Percentiles rank a stretch among this genome's conserved stretches.
These are phyloP conservation scores for Chiridota heheva DNA, from an alignment of 35 echinoderm and acorn worm genomes.

Conservation along the genomic window DNA sequence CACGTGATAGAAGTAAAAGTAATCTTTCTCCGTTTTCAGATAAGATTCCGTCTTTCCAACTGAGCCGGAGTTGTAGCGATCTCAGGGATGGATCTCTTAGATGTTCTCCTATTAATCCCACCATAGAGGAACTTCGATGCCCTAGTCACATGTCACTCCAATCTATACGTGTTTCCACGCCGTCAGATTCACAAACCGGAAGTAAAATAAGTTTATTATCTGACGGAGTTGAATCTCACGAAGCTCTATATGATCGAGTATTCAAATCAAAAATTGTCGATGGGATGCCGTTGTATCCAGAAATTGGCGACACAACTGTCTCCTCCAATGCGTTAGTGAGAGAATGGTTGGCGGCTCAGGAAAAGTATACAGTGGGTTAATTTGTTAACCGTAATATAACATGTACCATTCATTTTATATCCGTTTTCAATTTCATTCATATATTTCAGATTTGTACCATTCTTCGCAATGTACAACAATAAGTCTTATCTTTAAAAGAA, in stretches of 20 bases:
- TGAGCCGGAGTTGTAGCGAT: conserved; percentile 40
- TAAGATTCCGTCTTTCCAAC: conserved; percentile 18
- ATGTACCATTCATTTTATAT: too few relatives aligned
- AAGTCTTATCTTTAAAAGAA: too few relatives aligned
- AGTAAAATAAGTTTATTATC: conserved; percentile 31
- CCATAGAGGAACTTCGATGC: conserved; percentile 34
- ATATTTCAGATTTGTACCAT: too few relatives aligned
- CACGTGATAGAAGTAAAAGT: neutral
- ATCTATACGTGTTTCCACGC: conserved; percentile 44
- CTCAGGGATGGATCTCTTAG: conserved; percentile 32
- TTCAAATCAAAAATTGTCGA: conserved; percentile 12
- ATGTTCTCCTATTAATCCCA: conserved; percentile 33
- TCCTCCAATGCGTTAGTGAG: conserved; percentile 23
- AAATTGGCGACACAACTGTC: conserved; percentile 9
- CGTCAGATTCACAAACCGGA: conserved; percentile 46
- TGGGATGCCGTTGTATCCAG: conserved; percentile 18
- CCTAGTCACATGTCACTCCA: conserved; percentile 44
- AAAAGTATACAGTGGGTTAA: too few relatives aligned
- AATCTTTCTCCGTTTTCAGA: conserved; percentile 33
- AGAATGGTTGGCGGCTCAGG: conserved; percentile 37
- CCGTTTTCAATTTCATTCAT: too few relatives aligned
- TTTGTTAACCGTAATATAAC: too few relatives aligned
- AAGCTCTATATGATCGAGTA: conserved; percentile 15
- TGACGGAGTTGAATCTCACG: conserved; percentile 26
- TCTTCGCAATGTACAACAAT: too few relatives aligned